Evolutionary conservation across 30 jellyfish, hydroid and myxozoan genomes (phyloP).

Genomic region (Aurelia sp.): DNA sequence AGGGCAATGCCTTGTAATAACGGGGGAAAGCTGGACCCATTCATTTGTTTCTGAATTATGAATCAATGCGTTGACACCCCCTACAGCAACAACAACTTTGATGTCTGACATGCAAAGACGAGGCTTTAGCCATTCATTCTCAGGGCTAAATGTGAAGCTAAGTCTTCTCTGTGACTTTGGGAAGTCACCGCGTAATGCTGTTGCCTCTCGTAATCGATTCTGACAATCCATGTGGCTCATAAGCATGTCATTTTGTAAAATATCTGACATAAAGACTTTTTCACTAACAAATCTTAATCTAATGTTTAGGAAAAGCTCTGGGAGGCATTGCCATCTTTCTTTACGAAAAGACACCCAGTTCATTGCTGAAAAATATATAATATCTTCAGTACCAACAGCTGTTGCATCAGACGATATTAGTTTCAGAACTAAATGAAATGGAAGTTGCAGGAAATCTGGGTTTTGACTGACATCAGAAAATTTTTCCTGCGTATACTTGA

Average conservation of each 20-base stretch:
- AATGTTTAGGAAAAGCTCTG: constrained; percentile 55
- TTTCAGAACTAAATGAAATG: constrained; percentile 47
- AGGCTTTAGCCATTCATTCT: constrained; percentile 74
- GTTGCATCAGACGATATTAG: constrained; percentile 72
- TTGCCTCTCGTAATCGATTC: constrained; percentile 53
- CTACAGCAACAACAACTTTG: constrained; percentile 85
- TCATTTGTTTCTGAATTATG: constrained; percentile 66
- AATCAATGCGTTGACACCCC: constrained; percentile 88
- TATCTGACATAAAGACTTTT: constrained; percentile 7
- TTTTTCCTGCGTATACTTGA: constrained; percentile 66
- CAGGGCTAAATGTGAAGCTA: neutral
- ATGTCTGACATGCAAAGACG: constrained; percentile 80
- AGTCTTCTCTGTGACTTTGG: constrained; percentile 7
- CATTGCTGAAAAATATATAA: constrained; percentile 60
- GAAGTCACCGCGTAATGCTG: constrained; percentile 6
- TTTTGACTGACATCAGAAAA: constrained; percentile 68
- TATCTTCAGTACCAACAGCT: constrained; percentile 82
- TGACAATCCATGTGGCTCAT: constrained; percentile 5
- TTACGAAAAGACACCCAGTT: constrained; percentile 72
- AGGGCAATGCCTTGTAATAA: constrained; percentile 95
- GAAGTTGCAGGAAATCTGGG: constrained; percentile 73
- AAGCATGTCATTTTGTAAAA: constrained; percentile 9
- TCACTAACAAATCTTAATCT: constrained; percentile 90
- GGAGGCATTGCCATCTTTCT: constrained; percentile 53
- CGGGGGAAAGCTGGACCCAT: constrained; percentile 82